Base-by-base conservation (phyloP, 1,140 invertebrate species). In the Macrobrachium rosenbergii region DNA sequence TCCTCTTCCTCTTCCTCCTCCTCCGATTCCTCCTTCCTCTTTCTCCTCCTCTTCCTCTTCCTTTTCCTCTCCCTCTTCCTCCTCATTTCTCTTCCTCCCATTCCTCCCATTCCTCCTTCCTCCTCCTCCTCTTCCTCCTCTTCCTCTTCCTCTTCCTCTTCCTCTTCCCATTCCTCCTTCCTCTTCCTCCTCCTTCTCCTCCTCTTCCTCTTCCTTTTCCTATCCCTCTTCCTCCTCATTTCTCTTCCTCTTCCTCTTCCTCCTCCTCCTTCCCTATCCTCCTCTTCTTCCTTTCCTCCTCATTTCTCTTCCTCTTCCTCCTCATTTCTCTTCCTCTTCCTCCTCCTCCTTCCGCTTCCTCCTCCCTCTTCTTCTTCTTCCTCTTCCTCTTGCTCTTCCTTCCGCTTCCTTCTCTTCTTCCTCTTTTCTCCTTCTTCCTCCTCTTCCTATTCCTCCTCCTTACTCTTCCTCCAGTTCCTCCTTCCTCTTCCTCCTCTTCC, bases 51-150 rank as follows among this genome's bases (percentile, higher is more conserved):
- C 16, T 73, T 16, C 14, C n/a, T 73, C 69, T 73, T 43, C 43
- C 69, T 73, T n/a, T 73, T 43, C 43, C 69, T 73, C 69, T 73
- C n/a, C 43, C 69, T 73, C 69, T 73, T 43, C 43, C 69, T 73
- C 69, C 21, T 43, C 43, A 23, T 73, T n/a, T 73, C 16, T 73
- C 69, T 73, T n/a, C n/a, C n/a, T n/a, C n/a, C n/a, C n/a, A n/a
- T n/a, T 80, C n/a, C 16, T 16, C 3, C 19, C n/a, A n/a, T n/a
- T 0, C 19, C 10, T 10, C 8, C 77, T 63, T 63, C 17, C 14
- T 43, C 23, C 60, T 64, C 28, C 3, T 37, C 28, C 28, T 37
- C 28, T 37, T 37, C 28, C 28, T 37, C 28, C 78, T 43, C 78
- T 52, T 58, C 23, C 43, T 78, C 43, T 59, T 43, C 59, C 76